phyloP scores from a whole-genome alignment of 2,888 invertebrate genomes.

The Lottia scabra region DNA sequence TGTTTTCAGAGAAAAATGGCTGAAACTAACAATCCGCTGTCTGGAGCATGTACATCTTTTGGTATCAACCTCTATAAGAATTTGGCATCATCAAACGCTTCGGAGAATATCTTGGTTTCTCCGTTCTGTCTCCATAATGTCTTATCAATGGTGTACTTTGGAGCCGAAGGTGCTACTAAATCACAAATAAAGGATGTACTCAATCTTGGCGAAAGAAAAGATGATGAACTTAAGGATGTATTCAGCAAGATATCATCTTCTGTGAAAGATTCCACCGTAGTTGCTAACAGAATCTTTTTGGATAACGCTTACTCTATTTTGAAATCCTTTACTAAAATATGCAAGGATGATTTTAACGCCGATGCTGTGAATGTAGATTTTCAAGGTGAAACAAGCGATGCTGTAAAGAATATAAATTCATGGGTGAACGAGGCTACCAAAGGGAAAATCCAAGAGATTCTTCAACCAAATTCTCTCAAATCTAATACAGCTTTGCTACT shows the following conservation, averaged over 20 bases:
- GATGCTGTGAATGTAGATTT: neutral
- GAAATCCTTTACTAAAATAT: neutral
- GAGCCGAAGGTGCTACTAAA: neutral
- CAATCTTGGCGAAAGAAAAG: neutral
- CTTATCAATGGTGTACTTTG: neutral
- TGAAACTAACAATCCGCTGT: neutral
- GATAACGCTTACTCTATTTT: neutral
- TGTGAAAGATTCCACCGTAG: neutral
- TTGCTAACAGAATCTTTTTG: neutral
- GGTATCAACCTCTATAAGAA: neutral
- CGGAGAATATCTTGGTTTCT: neutral
- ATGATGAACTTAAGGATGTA: neutral
- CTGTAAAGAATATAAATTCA: neutral
- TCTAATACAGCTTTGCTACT: neutral
- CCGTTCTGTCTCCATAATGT: neutral
- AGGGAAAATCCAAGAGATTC: neutral
- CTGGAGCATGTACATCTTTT: neutral
- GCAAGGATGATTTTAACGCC: neutral
- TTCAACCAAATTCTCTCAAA: neutral
- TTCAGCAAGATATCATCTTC: neutral
- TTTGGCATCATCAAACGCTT: neutral
- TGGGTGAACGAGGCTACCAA: neutral
- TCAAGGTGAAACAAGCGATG: neutral
- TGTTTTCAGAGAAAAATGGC: neutral
- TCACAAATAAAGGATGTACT: neutral